Evolutionary conservation across 2,113 vertebrate genomes (phyloP).

Genomic region (Chascanopsetta lugubris): DNA sequence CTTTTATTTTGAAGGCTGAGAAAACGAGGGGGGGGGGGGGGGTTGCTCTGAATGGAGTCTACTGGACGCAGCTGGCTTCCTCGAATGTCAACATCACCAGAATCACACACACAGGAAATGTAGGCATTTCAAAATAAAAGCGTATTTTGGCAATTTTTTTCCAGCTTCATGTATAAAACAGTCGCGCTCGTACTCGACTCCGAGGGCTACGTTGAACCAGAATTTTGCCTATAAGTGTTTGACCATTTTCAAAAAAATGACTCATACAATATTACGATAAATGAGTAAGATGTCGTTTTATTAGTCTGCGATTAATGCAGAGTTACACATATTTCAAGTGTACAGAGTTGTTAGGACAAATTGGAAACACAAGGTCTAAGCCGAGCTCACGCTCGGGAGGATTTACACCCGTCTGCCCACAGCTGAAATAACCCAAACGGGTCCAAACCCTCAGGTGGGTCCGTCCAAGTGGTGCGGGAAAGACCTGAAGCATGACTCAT

Average conservation of each 20-base stretch:
- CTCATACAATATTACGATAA: background rate
- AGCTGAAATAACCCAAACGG: conserved; percentile 69
- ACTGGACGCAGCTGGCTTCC: too few species aligned
- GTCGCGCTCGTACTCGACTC: too few species aligned
- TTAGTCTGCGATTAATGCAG: conserved; percentile 21
- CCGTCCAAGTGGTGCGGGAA: conserved; percentile 40
- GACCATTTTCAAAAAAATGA: conserved; percentile 23
- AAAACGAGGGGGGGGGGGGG: too few species aligned
- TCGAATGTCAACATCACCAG: too few species aligned
- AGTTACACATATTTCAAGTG: conserved; percentile 28
- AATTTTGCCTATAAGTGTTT: too few species aligned
- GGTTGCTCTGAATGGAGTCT: too few species aligned
- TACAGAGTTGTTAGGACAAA: conserved; percentile 49
- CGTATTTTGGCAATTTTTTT: too few species aligned
- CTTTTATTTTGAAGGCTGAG: too few species aligned
- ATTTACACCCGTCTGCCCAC: conserved; percentile 67
- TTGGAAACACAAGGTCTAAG: conserved; percentile 56
- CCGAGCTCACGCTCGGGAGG: conserved; percentile 44
- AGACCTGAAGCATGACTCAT: conserved; percentile 34
- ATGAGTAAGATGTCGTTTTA: background rate
- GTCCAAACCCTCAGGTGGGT: conserved; percentile 64
- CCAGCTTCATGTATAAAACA: too few species aligned
- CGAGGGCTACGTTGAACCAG: too few species aligned
- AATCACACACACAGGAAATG: too few species aligned
- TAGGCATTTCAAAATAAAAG: too few species aligned